A percentile compares a stretch with the other conserved stretches of the same genome.
phyloP scores from a whole-genome alignment of 2,113 vertebrate genomes.

The Hyaena hyaena region DNA sequence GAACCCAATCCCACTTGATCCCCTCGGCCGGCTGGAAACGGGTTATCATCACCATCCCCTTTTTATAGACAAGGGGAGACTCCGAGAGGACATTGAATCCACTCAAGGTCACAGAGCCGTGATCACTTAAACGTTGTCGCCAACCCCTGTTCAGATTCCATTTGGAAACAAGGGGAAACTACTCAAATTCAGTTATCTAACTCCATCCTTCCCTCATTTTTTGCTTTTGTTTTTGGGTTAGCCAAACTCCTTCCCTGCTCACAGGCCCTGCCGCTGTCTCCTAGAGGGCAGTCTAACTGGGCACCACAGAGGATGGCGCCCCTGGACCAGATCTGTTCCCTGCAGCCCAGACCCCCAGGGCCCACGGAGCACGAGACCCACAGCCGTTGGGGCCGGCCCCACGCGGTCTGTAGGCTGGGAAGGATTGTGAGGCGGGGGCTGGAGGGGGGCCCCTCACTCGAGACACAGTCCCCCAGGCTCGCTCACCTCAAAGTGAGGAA shows the following conservation, averaged over 20 bases:
- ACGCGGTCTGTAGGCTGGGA: rapidly evolving
- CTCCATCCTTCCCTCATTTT: background rate
- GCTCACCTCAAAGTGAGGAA: background rate
- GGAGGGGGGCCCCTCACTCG: background rate
- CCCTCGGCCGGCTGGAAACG: background rate
- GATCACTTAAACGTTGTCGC: background rate
- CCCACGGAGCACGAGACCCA: rapidly evolving
- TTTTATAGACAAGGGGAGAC: background rate
- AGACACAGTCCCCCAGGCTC: background rate
- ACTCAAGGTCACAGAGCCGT: background rate
- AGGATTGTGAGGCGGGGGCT: rapidly evolving
- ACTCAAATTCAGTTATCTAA: background rate
- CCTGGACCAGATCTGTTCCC: background rate
- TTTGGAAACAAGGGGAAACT: background rate
- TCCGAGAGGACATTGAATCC: rapidly evolving
- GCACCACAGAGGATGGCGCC: background rate
- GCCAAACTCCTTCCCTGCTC: background rate
- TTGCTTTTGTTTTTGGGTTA: background rate
- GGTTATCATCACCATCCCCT: rapidly evolving
- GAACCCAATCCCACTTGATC: rapidly evolving
- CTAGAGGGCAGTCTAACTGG: background rate
- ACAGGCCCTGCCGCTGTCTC: background rate
- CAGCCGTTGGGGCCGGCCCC: rapidly evolving
- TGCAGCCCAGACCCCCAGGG: background rate
- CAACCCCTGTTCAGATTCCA: background rate